phyloP scores from a whole-genome alignment of 2,797 vertebrate genomes.

The Phataginus tricuspis region DNA sequence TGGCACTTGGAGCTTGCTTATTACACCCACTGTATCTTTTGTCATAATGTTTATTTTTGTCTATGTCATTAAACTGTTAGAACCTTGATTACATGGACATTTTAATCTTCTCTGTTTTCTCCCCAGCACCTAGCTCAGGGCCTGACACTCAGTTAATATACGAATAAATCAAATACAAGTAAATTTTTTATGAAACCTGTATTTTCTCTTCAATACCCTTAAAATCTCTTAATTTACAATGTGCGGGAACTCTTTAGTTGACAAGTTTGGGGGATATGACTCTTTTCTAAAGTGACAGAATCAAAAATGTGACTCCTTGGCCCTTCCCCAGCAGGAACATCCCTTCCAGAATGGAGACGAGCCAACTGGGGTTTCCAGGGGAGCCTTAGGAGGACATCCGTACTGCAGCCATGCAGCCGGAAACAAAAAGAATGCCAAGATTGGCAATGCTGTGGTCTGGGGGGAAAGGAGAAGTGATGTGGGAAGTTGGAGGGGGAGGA shows the following conservation, averaged over 20 bases:
- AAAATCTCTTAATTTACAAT: conserved; percentile 20
- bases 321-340: background rate
- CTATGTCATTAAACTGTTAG: background rate
- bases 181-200: background rate
- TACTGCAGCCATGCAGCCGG: background rate
- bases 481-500: background rate
- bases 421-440: background rate
- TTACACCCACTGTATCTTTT: background rate
- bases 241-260: background rate
- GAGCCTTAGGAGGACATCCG: background rate
- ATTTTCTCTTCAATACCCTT: background rate
- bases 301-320: background rate
- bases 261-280: background rate
- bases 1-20: background rate
- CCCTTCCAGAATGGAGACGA: background rate
- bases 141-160: background rate
- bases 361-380: background rate
- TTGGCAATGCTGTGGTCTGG: background rate
- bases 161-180: conserved; percentile 17
- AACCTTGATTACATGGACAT: background rate
- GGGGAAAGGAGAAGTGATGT: background rate
- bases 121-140: background rate
- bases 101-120: background rate
- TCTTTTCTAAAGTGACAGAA: conserved; percentile 33
- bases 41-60: background rate